Conservation (phyloP, 2,888 invertebrate genomes). For the Drosophila neotestacea region DNA sequence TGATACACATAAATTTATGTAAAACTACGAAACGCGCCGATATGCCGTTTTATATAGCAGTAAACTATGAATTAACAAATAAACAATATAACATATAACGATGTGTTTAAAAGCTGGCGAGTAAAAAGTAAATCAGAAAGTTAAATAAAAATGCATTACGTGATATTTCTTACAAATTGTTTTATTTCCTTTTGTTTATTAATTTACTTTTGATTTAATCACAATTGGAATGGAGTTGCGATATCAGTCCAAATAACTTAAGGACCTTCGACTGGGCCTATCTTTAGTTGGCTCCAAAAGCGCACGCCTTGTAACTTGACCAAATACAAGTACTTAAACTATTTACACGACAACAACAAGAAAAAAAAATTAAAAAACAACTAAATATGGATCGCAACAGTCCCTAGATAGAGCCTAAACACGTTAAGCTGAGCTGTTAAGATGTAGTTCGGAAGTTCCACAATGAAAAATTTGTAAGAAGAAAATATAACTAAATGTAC, state of each 20-base stretch:
- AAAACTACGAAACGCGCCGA: conserved; percentile 46
- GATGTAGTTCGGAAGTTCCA: conserved; percentile 24
- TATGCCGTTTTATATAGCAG: conserved; percentile 40
- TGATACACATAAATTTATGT: conserved; percentile 52
- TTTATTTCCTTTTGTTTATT: conserved; percentile 50
- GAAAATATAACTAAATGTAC: conserved; percentile 47
- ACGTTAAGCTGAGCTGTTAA: conserved; percentile 10
- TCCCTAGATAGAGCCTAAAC: conserved; percentile 32
- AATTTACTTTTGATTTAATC: conserved; percentile 11
- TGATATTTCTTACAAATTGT: conserved; percentile 78
- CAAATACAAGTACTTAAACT: conserved; percentile 46
- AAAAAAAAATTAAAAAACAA: conserved; percentile 9
- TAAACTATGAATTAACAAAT: conserved; percentile 35
- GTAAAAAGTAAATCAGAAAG: conserved; percentile 49
- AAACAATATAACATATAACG: conserved; percentile 29
- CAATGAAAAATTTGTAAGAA: conserved; percentile 6
- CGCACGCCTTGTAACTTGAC: conserved; percentile 73
- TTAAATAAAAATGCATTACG: conserved; percentile 77
- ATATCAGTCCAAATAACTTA: conserved; percentile 1
- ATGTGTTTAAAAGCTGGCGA: conserved; percentile 44
- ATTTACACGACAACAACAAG: background rate
- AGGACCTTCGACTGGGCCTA: conserved; percentile 11
- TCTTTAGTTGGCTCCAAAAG: conserved; percentile 11
- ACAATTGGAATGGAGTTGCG: conserved; percentile 9
- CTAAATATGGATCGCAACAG: conserved; percentile 20